Percentiles rank a stretch among this genome's conserved stretches.
Evolutionary conservation across 2,888 invertebrate species (phyloP).

Genomic region (Ceriagrion tenellum): DNA sequence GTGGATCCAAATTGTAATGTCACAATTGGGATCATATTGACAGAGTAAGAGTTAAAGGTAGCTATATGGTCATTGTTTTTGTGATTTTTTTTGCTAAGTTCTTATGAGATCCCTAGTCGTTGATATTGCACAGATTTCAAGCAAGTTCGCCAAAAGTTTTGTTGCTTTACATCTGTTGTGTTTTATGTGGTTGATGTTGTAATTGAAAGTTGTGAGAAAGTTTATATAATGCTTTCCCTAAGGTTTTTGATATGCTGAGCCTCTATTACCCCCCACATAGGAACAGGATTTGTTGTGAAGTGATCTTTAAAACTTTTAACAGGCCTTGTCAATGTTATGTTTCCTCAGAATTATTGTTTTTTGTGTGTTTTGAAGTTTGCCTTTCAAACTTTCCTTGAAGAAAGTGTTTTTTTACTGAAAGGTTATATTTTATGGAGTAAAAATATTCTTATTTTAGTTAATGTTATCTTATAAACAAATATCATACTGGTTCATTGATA

Average conservation of each 20-base stretch:
- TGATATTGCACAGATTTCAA: not conserved
- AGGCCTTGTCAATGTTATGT: not conserved
- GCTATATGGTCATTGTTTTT: conserved; percentile 2
- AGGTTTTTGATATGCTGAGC: not conserved
- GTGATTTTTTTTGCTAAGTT: not conserved
- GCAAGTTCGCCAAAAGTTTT: conserved; percentile 40
- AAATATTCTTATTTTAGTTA: not conserved
- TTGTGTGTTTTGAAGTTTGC: not conserved
- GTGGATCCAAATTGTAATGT: not conserved
- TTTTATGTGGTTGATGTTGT: not conserved
- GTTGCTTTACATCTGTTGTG: conserved; percentile 57
- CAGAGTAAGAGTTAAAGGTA: not conserved
- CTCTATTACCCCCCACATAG: not conserved
- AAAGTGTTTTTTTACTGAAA: not conserved
- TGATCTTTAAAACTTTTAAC: not conserved
- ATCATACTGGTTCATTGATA: not conserved
- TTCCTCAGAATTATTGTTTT: not conserved
- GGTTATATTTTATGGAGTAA: not conserved
- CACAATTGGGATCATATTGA: not conserved
- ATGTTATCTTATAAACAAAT: not conserved
- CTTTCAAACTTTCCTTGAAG: not conserved
- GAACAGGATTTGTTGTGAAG: not conserved
- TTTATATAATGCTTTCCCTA: not conserved
- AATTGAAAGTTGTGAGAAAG: not conserved
- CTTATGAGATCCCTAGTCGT: not conserved